phyloP scores from a whole-genome alignment of 2,888 invertebrate species.

The Cataglyphis cursor region DNA sequence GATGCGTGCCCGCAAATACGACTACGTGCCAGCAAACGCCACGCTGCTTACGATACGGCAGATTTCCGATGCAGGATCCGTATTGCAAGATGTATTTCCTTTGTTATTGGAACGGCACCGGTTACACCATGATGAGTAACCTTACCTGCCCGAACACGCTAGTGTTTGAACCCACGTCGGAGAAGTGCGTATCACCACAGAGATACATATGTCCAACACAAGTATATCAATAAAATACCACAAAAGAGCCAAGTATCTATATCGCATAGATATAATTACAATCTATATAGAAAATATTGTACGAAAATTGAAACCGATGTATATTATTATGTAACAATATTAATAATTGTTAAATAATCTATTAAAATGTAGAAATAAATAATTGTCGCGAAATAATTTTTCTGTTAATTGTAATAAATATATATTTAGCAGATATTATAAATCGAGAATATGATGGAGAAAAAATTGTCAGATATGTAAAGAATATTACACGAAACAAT shows the following conservation, averaged over 20 bases:
- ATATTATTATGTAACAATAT: not conserved
- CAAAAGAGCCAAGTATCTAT: too few species aligned
- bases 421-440: not conserved
- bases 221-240: not conserved
- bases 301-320: not conserved
- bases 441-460: not conserved
- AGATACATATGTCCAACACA: constrained; percentile 42
- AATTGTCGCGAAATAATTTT: not conserved
- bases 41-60: constrained; percentile 54
- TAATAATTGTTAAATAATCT: constrained; percentile 17
- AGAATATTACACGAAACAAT: not conserved
- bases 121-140: not conserved
- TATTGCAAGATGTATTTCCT: constrained; percentile 67
- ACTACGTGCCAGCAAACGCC: constrained; percentile 32
- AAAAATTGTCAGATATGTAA: not conserved
- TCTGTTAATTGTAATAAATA: not conserved
- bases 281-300: not conserved
- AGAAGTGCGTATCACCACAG: constrained; percentile 52
- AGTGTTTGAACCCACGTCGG: constrained; percentile 32
- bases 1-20: not conserved
- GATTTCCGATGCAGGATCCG: constrained; percentile 56
- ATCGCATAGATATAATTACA: not conserved
- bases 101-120: constrained; percentile 48
- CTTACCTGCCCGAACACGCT: constrained; percentile 54
- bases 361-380: not conserved